Evolutionary conservation across 2,888 invertebrate genomes (phyloP), one percentile per base, ranked within the genome.

Genomic region (Mimas tiliae): DNA sequence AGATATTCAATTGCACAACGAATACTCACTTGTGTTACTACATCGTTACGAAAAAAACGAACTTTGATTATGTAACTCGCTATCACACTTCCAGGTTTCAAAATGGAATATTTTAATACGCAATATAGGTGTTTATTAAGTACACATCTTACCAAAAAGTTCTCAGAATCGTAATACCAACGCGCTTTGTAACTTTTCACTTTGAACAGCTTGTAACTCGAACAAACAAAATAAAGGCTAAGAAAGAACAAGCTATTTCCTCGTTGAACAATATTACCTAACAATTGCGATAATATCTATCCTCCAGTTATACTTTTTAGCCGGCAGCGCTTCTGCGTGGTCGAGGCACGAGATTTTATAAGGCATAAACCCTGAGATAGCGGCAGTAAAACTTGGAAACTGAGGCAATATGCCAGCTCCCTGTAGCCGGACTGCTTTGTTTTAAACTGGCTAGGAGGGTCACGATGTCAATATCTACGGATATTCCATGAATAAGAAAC

Each of bases 281-380:
- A 84, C 83, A 77, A 86, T 85, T 81, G 83, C 79, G 84, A 85
- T 87, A 81, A 82, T 82, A 87, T 86, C 85, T 84, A 79, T 81
- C 79, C 80, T 70, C 72, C 77, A 75, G 79, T 81, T 76, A 79
- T 86, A 86, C 83, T 87, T 88, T 82, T 85, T 85, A 83, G 80
- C 81, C 78, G 73, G 77, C 77, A 80, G 82, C 79, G 62, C 62
- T 65, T 62, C 51, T 65, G 78, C 81, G 83, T 83, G 85, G 87
- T 78, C 83, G 82, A 81, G 77, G 83, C 80, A 82, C 80, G 82
- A 87, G 84, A 84, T 88, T 90, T 90, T 88, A 90, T 89, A 88
- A 87, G 86, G 87, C 89, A 89, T 91, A 90, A 91, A 91, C 82
- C 83, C 83, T 79, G 85, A 86, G 87, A 88, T 89, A 90, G 88